Evolutionary conservation across 2,113 vertebrate genomes (phyloP), one percentile per base, ranked within the genome.

Genomic region (Dissostichus mawsoni): DNA sequence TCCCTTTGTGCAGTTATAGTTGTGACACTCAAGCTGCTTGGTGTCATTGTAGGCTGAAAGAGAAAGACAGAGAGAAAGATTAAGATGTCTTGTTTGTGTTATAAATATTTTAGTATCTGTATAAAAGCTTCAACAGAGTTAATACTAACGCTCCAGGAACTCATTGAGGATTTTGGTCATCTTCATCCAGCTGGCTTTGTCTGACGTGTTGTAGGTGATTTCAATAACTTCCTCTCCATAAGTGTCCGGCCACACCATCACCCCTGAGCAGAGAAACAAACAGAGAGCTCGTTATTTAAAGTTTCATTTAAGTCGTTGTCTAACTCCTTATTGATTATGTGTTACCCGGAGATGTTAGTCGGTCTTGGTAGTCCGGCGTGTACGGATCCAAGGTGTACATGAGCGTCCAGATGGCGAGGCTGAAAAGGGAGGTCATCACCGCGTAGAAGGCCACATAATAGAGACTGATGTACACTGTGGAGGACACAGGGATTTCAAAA

Each of bases 401-500:
- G 33, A 98, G 90, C 4, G 81, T 91, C 8, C 95, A 98, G 78
- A 98, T 90, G 80, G 93, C 93, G 76, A 98, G 91, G 1, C 92
- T 91, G 0, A 98, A 98, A 65, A 98, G 76, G 8, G 81, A 90
- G 0, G 95, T 94, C 94, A 97, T 96, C 87, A 97, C 95, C 86
- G 96, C 88, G 0, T 98, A 98, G 94, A 98, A 98, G 44, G 94
- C 97, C 72, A 94, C 89, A 8, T 98, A 98, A 81, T 98, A 98
- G 58, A 97, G 92, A 81, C 95, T 97, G 93, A 98, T 97, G 96
- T 96, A 97, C 69, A 97, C 97, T 98, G 93, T 2, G 11, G 76
- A 53, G 50, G 86, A 81, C 79, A 76, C 33, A 66, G 83, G 74
- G 72, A 4, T 11, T 55, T 47, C 36, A 3, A 20, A 41, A 41